Percentiles rank a stretch among this genome's conserved stretches.
Conservation (phyloP, 2,113 vertebrate species). For the Halcyon senegalensis region DNA sequence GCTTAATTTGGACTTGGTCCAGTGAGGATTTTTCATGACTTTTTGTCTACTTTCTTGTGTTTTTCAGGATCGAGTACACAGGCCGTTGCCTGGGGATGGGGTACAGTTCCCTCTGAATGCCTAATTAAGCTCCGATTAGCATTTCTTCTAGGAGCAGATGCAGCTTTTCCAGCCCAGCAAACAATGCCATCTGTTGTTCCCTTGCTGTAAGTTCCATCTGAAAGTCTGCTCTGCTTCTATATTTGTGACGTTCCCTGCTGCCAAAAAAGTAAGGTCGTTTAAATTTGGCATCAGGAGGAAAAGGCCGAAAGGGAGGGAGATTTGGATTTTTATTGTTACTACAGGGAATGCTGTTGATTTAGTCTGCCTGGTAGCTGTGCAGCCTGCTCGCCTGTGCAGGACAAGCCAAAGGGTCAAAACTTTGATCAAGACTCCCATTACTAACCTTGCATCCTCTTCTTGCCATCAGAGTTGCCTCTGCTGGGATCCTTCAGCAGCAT, state of each 20-base stretch:
- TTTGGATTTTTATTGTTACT: constrained; percentile 25
- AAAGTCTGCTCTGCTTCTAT: constrained; percentile 54
- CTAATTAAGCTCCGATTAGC: constrained; percentile 60
- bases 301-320: neutral
- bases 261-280: constrained; percentile 44
- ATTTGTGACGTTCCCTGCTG: constrained; percentile 25
- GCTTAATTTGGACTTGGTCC: neutral
- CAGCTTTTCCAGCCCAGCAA: constrained; percentile 53
- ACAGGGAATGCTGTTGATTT: neutral
- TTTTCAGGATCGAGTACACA: constrained; percentile 21
- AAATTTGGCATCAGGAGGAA: constrained; percentile 16
- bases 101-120: constrained; percentile 32
- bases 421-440: neutral
- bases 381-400: neutral
- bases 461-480: neutral
- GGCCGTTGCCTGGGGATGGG: neutral
- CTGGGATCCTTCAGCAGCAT: neutral
- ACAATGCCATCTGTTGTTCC: constrained; percentile 64
- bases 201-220: constrained; percentile 43
- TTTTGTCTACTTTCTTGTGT: neutral
- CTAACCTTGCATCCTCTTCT: neutral
- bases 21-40: constrained; percentile 13
- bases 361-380: neutral
- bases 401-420: neutral
- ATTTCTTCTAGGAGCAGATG: constrained; percentile 69